A percentile compares a stretch with the other conserved stretches of the same genome.
These are phyloP conservation scores for Lasioglossum morio DNA, from an alignment of 2,888 invertebrate genomes.

Conservation along the genomic window DNA sequence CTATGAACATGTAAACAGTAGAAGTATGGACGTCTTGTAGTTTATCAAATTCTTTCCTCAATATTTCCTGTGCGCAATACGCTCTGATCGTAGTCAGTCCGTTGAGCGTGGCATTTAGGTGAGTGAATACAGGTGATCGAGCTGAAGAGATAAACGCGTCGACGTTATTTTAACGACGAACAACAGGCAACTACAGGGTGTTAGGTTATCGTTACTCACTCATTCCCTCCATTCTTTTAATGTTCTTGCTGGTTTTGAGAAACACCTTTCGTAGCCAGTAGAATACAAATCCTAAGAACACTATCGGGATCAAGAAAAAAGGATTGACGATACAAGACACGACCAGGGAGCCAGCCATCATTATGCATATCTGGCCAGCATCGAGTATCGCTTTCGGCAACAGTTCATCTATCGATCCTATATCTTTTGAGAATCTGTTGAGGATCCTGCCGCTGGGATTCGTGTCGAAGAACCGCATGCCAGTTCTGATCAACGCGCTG, in stretches of 20 bases:
- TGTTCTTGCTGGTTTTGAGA: slow-evolving; percentile 89
- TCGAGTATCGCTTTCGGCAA: slow-evolving; percentile 88
- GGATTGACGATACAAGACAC: slow-evolving; percentile 88
- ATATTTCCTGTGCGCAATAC: slow-evolving; percentile 87
- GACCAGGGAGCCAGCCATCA: slow-evolving; percentile 86
- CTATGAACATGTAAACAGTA: slow-evolving; percentile 85
- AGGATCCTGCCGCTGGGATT: slow-evolving; percentile 93
- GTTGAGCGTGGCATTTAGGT: slow-evolving; percentile 90
- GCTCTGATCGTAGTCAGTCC: slow-evolving; percentile 92
- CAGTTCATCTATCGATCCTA: slow-evolving; percentile 91
- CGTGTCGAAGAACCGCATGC: slow-evolving; percentile 92
- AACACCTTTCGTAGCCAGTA: slow-evolving; percentile 87
- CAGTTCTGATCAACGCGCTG: slow-evolving; percentile 85
- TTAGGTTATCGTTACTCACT: slow-evolving; percentile 84
- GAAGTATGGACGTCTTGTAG: slow-evolving; percentile 86
- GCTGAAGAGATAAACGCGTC: slow-evolving; percentile 85
- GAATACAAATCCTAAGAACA: slow-evolving; percentile 87
- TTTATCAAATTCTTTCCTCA: slow-evolving; percentile 87
- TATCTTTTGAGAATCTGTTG: slow-evolving; percentile 93
- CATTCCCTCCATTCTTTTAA: slow-evolving; percentile 89
- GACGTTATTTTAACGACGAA: not conserved
- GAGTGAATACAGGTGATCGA: slow-evolving; percentile 92
- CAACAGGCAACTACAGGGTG: not conserved
- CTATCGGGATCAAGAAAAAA: slow-evolving; percentile 87
- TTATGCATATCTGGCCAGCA: slow-evolving; percentile 85